Evolutionary conservation across 2,888 invertebrate species (phyloP), one percentile per base, ranked within the genome.

Genomic region (Morpho helenor): DNA sequence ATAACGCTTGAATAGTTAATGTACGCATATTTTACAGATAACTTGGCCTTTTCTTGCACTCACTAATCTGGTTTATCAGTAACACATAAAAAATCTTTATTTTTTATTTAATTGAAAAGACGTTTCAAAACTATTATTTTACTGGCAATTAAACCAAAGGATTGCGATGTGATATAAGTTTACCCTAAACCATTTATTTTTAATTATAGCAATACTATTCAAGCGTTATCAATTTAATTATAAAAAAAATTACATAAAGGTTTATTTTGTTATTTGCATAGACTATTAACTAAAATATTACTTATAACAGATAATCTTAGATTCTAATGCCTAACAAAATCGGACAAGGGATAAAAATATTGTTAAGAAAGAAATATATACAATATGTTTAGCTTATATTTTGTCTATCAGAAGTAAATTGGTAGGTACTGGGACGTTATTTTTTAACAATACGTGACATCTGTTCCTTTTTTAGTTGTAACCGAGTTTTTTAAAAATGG

Each of bases 401-500:
- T 42, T 10, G 31, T 31, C n/a, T 23, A 53, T 53, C n/a, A 41
- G 9, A 55, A 43, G 23, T 43, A 49, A 49, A 43, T 16, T 16
- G 16, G 16, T 39, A 39, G 31, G 7, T 49, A 55, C 43, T 16
- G 49, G 55, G 49, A 49, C 49, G 44, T 49, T 53, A 41, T 47
- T 22, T 43, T 46, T 53, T 23, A 2, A 39, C 43, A 8, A 41
- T 45, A 8, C 7, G 43, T 2, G 7, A 43, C 53, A 54, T 64
- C 40, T 10, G 44, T 6, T 16, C 42, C 50, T 45, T 56, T 56
- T 76, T 79, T 81, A 85, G 61, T 84, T 79, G 74, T 82, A 84
- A 49, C 79, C 86, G 61, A 88, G 74, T 56, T 77, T 80, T 68
- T 84, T 85, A 61, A 86, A 86, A 0, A 82, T 65, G 10, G 75